Evolutionary conservation across 2,888 invertebrate species (phyloP).

Genomic region (Megaustenia siamemsis): DNA sequence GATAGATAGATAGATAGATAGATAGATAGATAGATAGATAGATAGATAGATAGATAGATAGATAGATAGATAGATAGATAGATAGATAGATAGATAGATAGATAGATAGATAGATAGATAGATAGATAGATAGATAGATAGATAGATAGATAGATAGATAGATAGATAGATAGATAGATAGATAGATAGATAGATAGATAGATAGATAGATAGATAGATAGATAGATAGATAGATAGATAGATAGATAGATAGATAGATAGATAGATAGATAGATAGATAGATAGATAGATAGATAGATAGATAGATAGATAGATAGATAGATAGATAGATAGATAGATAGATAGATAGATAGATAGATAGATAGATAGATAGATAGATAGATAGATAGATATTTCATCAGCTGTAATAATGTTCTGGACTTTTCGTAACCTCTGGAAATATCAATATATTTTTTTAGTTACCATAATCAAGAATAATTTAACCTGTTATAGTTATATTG

Average conservation of each 20-base stretch:
- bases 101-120: not conserved
- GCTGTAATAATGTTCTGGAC: too few relatives aligned
- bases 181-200: not conserved
- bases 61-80: too few relatives aligned
- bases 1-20: not conserved
- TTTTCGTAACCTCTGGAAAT: too few relatives aligned
- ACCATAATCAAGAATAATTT: too few relatives aligned
- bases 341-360: slow-evolving; percentile 27
- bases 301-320: slow-evolving; percentile 23
- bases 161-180: not conserved
- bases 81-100: not conserved
- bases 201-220: not conserved
- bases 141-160: not conserved
- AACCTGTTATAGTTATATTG: too few relatives aligned
- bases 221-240: not conserved
- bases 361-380: slow-evolving; percentile 27
- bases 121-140: not conserved
- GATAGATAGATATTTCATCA: not conserved
- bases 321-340: slow-evolving; percentile 27
- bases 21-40: not conserved
- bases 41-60: too few relatives aligned
- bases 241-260: slow-evolving; percentile 1
- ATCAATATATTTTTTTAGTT: too few relatives aligned
- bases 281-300: slow-evolving; percentile 7
- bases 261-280: slow-evolving; percentile 12